phyloP scores from a whole-genome alignment of 92 coral and sea anemone genomes.

The Montipora capitata region DNA sequence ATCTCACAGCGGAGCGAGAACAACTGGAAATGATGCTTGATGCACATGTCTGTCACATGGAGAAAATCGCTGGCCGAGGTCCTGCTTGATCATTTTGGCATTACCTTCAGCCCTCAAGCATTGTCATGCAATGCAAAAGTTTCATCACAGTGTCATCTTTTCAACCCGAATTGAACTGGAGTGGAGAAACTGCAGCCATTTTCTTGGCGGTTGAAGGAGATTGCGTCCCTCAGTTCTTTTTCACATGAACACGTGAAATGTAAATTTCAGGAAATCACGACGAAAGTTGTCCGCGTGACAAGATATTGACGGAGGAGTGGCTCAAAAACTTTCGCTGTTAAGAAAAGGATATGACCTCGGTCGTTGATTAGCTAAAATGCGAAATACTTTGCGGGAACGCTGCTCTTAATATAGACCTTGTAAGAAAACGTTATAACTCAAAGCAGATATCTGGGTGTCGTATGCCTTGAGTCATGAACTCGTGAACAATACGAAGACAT shows the following conservation, averaged over 20 bases:
- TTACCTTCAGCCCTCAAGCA: neutral
- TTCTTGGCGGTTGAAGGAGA: neutral
- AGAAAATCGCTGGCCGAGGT: constrained; percentile 82
- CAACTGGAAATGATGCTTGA: constrained; percentile 92
- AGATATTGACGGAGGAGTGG: neutral
- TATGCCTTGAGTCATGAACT: too few species aligned
- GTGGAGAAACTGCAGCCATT: neutral
- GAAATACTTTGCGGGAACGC: too few species aligned
- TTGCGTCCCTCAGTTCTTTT: neutral
- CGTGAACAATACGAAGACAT: too few species aligned
- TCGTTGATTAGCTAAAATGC: too few species aligned
- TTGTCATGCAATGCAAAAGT: neutral
- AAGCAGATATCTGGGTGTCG: too few species aligned
- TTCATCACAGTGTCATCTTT: neutral
- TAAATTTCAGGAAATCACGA: too few species aligned
- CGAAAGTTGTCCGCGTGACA: neutral
- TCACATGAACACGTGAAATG: neutral
- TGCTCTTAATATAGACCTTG: too few species aligned
- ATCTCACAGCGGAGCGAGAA: constrained; percentile 86
- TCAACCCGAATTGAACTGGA: neutral
- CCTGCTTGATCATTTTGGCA: constrained; percentile 60
- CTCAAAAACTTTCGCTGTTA: neutral
- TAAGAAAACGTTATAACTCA: too few species aligned
- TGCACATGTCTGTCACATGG: constrained; percentile 83
- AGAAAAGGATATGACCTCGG: too few species aligned